phyloP scores from a whole-genome alignment of 2,113 vertebrate genomes.

The Poecile atricapillus region DNA sequence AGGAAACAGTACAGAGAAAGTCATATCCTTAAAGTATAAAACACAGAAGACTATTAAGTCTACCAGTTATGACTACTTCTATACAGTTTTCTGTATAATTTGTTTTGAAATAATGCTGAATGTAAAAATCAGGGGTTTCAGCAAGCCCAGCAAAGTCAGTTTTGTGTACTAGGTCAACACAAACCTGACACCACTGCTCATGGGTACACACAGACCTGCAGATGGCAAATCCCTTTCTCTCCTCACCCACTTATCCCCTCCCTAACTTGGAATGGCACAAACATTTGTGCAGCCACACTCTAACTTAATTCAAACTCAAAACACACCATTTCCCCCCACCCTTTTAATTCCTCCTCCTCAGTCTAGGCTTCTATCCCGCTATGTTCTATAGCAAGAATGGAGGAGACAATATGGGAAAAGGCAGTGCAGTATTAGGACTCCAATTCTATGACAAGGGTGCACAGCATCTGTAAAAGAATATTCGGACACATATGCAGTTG shows the following conservation, averaged over 20 bases:
- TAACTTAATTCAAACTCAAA: neutral
- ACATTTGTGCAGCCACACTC: neutral
- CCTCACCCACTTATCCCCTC: neutral
- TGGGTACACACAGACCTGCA: neutral
- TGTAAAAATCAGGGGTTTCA: neutral
- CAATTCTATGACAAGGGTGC: accelerated
- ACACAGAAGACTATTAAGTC: neutral
- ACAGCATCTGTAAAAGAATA: neutral
- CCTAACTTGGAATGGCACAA: neutral
- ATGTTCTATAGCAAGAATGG: neutral
- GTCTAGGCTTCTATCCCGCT: neutral
- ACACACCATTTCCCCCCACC: accelerated
- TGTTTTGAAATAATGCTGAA: neutral
- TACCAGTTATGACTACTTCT: neutral
- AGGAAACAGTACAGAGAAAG: neutral
- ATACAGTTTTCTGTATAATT: neutral
- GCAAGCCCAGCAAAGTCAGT: neutral
- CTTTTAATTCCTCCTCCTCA: neutral
- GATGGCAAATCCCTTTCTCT: neutral
- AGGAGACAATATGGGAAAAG: neutral
- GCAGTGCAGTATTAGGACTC: neutral
- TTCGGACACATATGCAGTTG: neutral
- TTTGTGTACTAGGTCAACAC: neutral
- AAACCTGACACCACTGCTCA: neutral
- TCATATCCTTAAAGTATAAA: neutral